Base-by-base conservation (phyloP, 2,113 vertebrate species). In the Arothron firmamentum region DNA sequence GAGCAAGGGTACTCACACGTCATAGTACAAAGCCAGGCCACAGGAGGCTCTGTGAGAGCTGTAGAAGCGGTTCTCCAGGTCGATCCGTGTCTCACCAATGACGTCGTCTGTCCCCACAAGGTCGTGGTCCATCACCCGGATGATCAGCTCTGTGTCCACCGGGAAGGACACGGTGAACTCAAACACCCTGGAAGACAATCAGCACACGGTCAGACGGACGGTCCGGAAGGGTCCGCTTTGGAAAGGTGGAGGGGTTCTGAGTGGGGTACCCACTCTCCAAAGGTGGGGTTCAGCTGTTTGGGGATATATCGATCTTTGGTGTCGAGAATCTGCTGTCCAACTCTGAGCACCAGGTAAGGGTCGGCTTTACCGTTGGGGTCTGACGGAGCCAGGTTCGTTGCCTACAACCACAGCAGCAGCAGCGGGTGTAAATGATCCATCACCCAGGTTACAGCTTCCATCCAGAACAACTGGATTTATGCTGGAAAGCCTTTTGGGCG, bases 51-150 rank as follows among this genome's bases (percentile, higher is more conserved):
- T 85, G 79, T 98, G 93, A 17, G 90, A 91, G 85, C 95, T 97
- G 68, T 95, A 98, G 88, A 96, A 98, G 7, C 93, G 85, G 77
- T 98, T 98, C 87, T 98, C 96, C 84, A 98, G 41, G 74, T 99
- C 97, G 46, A 94, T 71, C 48, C 87, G 93, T 0, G 95, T 97
- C 78, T 96, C 94, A 0, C 95, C 94, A 1, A 95, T 96, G 67
- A 92, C 78, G 55, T 99, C 95, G 59, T 98, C 93, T 2, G 93
- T 88, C 23, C 96, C 95, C 34, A 99, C 84, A 1, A 97, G 69
- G 77, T 99, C 93, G 13, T 96, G 95, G 66, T 99, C 96, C 38
- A 93, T 92, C 53, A 99, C 70, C 2, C 64, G 87, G 72, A 99
- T 55, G 0, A 68, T 86, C 83, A 98, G 85, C 75, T 97, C 94